These are phyloP conservation scores for Saccostrea echinata DNA, from an alignment of 1,140 invertebrate genomes.

Conservation along the genomic window DNA sequence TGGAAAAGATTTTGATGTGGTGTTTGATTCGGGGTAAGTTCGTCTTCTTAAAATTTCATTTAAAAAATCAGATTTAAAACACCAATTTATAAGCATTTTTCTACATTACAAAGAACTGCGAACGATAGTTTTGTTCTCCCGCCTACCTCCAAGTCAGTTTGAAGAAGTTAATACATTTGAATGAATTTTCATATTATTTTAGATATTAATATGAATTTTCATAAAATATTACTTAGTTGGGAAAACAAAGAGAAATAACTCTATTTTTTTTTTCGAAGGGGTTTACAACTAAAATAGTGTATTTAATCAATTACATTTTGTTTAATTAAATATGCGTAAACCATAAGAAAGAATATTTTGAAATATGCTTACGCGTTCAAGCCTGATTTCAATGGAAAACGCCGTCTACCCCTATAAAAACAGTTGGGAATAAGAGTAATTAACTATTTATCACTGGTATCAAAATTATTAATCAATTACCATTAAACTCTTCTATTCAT, in stretches of 20 bases:
- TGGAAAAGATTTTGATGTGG: constrained; percentile 11
- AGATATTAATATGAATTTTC: not conserved
- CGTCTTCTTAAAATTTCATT: not conserved
- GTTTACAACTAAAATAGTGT: not conserved
- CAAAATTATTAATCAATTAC: constrained; percentile 7
- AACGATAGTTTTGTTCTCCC: not conserved
- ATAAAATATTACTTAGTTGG: not conserved
- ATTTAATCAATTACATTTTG: not conserved
- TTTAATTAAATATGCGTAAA: too few species aligned
- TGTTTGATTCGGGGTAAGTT: constrained; percentile 39
- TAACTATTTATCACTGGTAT: not conserved
- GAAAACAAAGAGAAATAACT: constrained; percentile 14
- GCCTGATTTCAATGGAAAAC: not conserved
- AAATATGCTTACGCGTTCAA: not conserved
- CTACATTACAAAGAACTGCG: not conserved
- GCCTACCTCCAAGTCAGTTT: not conserved
- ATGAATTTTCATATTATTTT: not conserved
- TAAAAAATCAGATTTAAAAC: not conserved
- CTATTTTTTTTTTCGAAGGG: not conserved
- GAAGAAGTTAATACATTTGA: not conserved
- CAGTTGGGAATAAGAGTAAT: not conserved
- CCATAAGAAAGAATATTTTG: not conserved
- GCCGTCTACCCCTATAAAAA: not conserved
- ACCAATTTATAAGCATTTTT: too few species aligned
- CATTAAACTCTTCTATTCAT: not conserved